Evolutionary conservation across 2,113 vertebrate genomes (phyloP).

Genomic region (Lipotes vexillifer): DNA sequence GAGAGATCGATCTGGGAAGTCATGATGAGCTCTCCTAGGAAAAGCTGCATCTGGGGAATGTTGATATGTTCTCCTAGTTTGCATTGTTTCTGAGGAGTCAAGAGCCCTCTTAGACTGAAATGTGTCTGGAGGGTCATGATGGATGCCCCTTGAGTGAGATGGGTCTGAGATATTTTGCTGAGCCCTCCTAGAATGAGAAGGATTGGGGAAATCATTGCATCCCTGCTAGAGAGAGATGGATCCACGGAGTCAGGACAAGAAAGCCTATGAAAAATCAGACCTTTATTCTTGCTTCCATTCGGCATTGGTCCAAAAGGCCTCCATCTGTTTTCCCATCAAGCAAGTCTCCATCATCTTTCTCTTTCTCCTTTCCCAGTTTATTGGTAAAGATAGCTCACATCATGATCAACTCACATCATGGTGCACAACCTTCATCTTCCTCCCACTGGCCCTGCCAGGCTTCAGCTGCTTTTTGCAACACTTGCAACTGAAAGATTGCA

Average conservation of each 20-base stretch:
- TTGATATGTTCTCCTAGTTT: not conserved
- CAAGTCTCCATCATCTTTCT: slow-evolving; percentile 88
- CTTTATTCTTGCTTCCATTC: not conserved
- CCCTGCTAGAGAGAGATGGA: not conserved
- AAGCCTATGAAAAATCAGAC: not conserved
- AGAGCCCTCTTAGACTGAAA: not conserved
- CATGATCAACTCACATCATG: slow-evolving; percentile 85
- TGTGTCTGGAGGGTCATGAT: not conserved
- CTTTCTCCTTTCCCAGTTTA: slow-evolving; percentile 81
- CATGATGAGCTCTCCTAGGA: rapidly evolving
- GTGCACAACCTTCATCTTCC: not conserved
- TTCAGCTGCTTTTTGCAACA: not conserved
- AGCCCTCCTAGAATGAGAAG: slow-evolving; percentile 31
- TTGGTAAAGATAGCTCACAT: slow-evolving; percentile 82
- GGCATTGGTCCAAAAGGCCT: not conserved
- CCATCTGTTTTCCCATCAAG: slow-evolving; percentile 39
- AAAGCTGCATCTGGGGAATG: not conserved
- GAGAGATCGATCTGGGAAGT: not conserved
- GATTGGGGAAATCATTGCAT: slow-evolving; percentile 30
- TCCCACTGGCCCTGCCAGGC: not conserved
- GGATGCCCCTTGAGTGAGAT: not conserved
- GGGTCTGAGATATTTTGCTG: slow-evolving; percentile 54
- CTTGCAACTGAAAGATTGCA: not conserved
- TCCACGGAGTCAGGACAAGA: slow-evolving; percentile 29
- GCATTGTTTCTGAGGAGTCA: not conserved